Evolutionary conservation across 2,888 invertebrate species (phyloP).

Genomic region (Oligia strigilis): DNA sequence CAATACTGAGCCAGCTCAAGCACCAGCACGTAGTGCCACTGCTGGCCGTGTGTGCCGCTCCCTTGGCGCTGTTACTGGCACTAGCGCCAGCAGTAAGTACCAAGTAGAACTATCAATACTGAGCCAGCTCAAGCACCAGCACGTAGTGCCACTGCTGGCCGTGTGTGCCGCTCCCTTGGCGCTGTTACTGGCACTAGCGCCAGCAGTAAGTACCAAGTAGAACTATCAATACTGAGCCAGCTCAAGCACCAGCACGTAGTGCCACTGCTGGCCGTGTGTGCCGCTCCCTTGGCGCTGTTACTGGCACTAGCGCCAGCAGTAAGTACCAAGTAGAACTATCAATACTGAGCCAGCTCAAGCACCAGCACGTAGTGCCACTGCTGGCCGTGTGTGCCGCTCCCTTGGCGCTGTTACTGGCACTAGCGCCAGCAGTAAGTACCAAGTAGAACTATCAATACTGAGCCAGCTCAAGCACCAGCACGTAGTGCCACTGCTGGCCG

Average conservation of each 20-base stretch:
- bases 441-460: conserved; percentile 94
- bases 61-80: conserved; percentile 96
- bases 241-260: conserved; percentile 98
- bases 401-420: conserved; percentile 96
- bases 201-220: conserved; percentile 89
- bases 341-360: conserved; percentile 95
- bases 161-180: conserved; percentile 97
- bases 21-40: conserved; percentile 98
- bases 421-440: conserved; percentile 93
- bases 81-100: conserved; percentile 93
- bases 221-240: conserved; percentile 96
- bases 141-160: conserved; percentile 98
- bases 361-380: conserved; percentile 97
- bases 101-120: conserved; percentile 96
- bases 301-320: conserved; percentile 96
- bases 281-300: conserved; percentile 96
- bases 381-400: conserved; percentile 97
- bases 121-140: conserved; percentile 95
- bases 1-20: conserved; percentile 95
- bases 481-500: conserved; percentile 97
- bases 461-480: conserved; percentile 96
- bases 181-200: conserved; percentile 97
- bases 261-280: conserved; percentile 97
- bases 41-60: conserved; percentile 96
- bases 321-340: conserved; percentile 92